Evolutionary conservation across 2,113 vertebrate species (phyloP).

Genomic region (Procapra przewalskii): DNA sequence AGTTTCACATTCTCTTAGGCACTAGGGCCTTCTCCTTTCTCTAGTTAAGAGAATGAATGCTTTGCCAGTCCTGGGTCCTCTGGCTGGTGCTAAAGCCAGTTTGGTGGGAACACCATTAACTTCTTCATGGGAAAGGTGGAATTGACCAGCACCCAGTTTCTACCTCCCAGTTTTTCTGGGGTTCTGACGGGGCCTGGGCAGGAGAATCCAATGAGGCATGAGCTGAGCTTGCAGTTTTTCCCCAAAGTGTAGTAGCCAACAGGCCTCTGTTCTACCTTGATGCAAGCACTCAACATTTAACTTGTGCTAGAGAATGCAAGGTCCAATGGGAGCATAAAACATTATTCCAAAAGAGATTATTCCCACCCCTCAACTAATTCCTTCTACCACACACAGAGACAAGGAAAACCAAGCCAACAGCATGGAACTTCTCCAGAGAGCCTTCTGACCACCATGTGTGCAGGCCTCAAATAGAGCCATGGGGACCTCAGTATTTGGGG

Average conservation of each 20-base stretch:
- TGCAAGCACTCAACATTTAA: neutral
- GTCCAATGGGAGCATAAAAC: constrained; percentile 39
- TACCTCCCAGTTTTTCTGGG: neutral
- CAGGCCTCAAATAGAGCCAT: neutral
- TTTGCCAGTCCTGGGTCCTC: neutral
- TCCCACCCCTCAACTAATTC: neutral
- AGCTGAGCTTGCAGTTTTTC: neutral
- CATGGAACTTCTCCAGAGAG: constrained; percentile 4
- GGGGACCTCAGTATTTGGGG: neutral
- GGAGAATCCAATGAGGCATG: neutral
- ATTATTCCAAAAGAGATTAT: neutral
- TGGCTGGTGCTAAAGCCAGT: neutral
- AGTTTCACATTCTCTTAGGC: constrained; percentile 17
- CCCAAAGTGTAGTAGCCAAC: neutral
- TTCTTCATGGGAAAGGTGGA: constrained; percentile 39
- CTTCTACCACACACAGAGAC: constrained; percentile 48
- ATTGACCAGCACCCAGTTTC: neutral
- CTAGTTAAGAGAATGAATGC: neutral
- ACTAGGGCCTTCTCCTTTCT: neutral
- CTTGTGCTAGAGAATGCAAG: constrained; percentile 8
- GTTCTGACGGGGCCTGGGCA: neutral
- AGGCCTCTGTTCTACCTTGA: neutral
- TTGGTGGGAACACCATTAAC: constrained; percentile 12
- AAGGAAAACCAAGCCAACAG: constrained; percentile 1
- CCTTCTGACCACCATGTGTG: neutral